Conservation (phyloP, 2,888 invertebrate species). For the Epinotia bilunana region DNA sequence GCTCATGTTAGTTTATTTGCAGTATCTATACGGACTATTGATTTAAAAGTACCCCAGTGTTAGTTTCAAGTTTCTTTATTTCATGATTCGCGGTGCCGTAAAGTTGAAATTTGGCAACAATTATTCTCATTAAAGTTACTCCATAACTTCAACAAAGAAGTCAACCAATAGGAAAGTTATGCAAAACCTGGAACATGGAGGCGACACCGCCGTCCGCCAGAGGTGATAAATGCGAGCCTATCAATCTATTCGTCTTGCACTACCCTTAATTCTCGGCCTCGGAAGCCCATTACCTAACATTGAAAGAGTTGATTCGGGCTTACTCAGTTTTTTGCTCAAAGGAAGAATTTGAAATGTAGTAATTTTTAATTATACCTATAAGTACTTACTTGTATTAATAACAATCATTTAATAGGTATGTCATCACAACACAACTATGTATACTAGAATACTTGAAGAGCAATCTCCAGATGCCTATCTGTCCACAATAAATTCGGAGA, state of each 20-base stretch:
- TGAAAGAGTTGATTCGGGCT: slow-evolving; percentile 16
- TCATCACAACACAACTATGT: too few species aligned
- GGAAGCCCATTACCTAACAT: slow-evolving; percentile 15
- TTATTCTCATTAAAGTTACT: background rate
- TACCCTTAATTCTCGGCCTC: slow-evolving; percentile 3
- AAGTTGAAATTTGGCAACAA: background rate
- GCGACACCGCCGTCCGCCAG: background rate
- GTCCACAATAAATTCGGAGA: too few species aligned
- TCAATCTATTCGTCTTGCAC: slow-evolving; percentile 8
- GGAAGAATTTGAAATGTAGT: slow-evolving; percentile 14
- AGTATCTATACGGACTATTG: background rate
- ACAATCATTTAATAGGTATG: too few species aligned
- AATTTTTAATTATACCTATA: too few species aligned
- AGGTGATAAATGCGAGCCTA: slow-evolving; percentile 21
- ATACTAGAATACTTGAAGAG: too few species aligned
- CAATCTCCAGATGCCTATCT: too few species aligned
- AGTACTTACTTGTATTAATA: too few species aligned
- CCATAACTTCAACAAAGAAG: background rate
- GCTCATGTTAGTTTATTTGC: too few species aligned
- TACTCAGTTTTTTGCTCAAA: slow-evolving; percentile 31
- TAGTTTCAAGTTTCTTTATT: background rate
- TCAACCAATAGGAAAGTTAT: background rate
- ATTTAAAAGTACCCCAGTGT: background rate
- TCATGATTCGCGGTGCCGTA: background rate
- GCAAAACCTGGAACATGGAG: background rate